These are phyloP conservation scores for Zootoca vivipara DNA, from an alignment of 2,113 vertebrate genomes.

Conservation along the genomic window DNA sequence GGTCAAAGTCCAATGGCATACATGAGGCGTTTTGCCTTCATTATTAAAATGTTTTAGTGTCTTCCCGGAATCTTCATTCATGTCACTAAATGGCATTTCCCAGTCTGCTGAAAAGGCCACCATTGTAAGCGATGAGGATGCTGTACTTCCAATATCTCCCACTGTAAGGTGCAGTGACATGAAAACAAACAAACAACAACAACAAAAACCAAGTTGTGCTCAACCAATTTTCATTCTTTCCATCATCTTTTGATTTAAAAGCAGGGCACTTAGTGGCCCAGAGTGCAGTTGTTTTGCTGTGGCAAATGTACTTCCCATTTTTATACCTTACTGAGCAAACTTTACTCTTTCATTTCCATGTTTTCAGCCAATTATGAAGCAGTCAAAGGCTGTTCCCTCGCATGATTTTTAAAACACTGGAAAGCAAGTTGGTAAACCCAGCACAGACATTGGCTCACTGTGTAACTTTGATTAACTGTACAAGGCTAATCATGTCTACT, in stretches of 20 bases:
- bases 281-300: neutral
- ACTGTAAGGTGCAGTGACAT: neutral
- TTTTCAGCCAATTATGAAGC: neutral
- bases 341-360: neutral
- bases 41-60: slow-evolving; percentile 31
- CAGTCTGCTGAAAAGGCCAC: slow-evolving; percentile 42
- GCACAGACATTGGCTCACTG: neutral
- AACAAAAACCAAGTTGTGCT: neutral
- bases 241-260: slow-evolving; percentile 17
- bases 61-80: neutral
- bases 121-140: neutral
- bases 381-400: neutral
- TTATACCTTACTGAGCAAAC: slow-evolving; percentile 6
- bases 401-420: neutral
- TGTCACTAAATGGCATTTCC: slow-evolving; percentile 29
- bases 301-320: neutral
- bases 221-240: slow-evolving; percentile 24
- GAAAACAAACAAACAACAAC: neutral
- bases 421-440: neutral
- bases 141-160: slow-evolving; percentile 13
- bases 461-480: neutral
- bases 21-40: slow-evolving; percentile 6
- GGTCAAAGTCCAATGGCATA: slow-evolving; percentile 16
- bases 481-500: too few relatives aligned
- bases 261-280: neutral